Conservation (phyloP, 2,888 invertebrate genomes). For the Desoria tigrina region DNA sequence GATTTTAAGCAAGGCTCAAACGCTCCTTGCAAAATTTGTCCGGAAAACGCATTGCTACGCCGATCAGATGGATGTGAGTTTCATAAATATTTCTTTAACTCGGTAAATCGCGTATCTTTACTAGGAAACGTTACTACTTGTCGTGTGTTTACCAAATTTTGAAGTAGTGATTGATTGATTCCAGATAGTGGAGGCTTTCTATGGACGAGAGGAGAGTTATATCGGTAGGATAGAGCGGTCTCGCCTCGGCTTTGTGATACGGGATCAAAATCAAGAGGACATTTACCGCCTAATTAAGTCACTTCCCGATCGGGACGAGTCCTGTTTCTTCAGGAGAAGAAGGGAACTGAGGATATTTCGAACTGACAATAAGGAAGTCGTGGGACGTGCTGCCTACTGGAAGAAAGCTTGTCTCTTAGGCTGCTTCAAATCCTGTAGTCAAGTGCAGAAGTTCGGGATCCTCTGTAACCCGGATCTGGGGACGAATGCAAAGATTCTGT, state of each 20-base stretch:
- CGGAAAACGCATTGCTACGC: conserved; percentile 22
- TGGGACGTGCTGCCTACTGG: conserved; percentile 13
- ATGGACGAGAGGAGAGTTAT: conserved; percentile 22
- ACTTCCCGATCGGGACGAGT: background rate
- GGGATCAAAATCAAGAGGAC: background rate
- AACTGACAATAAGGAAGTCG: conserved; percentile 8
- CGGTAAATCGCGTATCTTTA: no score
- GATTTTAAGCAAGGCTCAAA: background rate
- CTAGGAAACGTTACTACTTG: no score
- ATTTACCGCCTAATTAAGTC: conserved; percentile 1
- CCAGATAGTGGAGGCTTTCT: conserved; percentile 32
- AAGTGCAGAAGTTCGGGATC: conserved; percentile 4
- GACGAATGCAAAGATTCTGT: conserved; percentile 19
- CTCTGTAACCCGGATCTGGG: conserved; percentile 20
- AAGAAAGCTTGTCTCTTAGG: background rate
- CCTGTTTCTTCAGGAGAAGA: no score
- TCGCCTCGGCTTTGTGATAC: conserved; percentile 1
- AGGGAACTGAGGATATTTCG: conserved; percentile 9
- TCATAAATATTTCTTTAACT: background rate
- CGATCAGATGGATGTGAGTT: conserved; percentile 23
- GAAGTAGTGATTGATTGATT: background rate
- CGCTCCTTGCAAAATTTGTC: background rate
- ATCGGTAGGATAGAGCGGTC: conserved; percentile 28
- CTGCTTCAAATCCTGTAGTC: background rate
- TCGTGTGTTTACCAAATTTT: background rate